Conservation (phyloP, 2,888 invertebrate species). For the Drepanosiphum platanoidis region DNA sequence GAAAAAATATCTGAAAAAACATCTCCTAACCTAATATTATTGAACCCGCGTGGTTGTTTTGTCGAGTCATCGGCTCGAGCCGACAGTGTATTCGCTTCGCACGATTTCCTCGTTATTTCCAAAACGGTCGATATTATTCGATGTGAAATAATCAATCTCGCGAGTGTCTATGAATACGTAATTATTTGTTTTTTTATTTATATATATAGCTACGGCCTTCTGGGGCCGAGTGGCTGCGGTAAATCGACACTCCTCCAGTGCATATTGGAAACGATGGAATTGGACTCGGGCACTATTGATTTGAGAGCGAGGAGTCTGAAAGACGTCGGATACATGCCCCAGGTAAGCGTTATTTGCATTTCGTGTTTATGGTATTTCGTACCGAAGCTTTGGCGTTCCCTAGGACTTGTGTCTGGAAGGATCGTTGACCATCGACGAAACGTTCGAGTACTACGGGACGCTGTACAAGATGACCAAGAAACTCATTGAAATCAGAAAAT, state of each 20-base stretch:
- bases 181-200: too few relatives aligned
- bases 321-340: constrained; percentile 67
- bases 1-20: too few relatives aligned
- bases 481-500: constrained; percentile 65
- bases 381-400: too few relatives aligned
- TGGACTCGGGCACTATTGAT: constrained; percentile 68
- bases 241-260: constrained; percentile 70
- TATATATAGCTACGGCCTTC: constrained; percentile 66
- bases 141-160: too few relatives aligned
- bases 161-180: too few relatives aligned
- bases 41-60: too few relatives aligned
- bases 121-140: too few relatives aligned
- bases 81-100: too few relatives aligned
- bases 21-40: too few relatives aligned
- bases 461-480: constrained; percentile 78
- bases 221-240: constrained; percentile 69
- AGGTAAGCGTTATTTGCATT: constrained; percentile 71
- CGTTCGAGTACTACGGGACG: constrained; percentile 83
- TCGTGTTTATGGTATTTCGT: too few relatives aligned
- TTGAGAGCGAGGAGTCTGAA: constrained; percentile 67
- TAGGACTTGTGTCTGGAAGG: constrained; percentile 78
- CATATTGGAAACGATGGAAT: constrained; percentile 68
- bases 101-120: too few relatives aligned
- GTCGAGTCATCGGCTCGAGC: too few relatives aligned
- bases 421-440: constrained; percentile 81